Conservation (phyloP, 2,797 vertebrate genomes). For the Peromyscus aztecus region DNA sequence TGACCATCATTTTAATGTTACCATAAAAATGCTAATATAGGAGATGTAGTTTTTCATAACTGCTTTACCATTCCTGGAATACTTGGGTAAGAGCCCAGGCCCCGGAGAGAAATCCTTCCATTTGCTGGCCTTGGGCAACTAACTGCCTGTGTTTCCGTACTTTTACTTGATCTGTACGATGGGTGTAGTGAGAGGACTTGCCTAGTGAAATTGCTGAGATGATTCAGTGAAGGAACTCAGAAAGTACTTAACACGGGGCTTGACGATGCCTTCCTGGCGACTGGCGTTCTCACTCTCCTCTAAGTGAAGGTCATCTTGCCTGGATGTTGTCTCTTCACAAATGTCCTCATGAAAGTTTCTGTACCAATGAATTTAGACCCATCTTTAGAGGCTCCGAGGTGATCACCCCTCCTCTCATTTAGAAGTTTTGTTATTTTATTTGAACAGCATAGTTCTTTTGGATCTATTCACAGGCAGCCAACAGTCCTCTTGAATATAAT, state of each 20-base stretch:
- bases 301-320: slow-evolving; percentile 4
- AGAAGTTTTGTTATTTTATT: slow-evolving; percentile 42
- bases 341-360: neutral
- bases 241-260: neutral
- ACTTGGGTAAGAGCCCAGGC: neutral
- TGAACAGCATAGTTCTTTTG: neutral
- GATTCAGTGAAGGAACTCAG: neutral
- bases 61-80: neutral
- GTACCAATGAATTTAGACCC: neutral
- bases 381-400: neutral
- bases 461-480: neutral
- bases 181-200: neutral
- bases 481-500: neutral
- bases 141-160: neutral
- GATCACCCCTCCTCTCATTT: neutral
- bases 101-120: neutral
- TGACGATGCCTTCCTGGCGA: neutral
- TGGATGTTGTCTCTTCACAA: slow-evolving; percentile 19
- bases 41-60: slow-evolving; percentile 8
- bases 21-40: slow-evolving; percentile 33
- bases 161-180: neutral
- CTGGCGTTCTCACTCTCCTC: neutral
- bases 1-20: slow-evolving; percentile 52
- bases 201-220: neutral
- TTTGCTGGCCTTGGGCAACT: neutral